phyloP scores from a whole-genome alignment of 53 echinoderm and acorn worm genomes.

The Actinopyga echinites region DNA sequence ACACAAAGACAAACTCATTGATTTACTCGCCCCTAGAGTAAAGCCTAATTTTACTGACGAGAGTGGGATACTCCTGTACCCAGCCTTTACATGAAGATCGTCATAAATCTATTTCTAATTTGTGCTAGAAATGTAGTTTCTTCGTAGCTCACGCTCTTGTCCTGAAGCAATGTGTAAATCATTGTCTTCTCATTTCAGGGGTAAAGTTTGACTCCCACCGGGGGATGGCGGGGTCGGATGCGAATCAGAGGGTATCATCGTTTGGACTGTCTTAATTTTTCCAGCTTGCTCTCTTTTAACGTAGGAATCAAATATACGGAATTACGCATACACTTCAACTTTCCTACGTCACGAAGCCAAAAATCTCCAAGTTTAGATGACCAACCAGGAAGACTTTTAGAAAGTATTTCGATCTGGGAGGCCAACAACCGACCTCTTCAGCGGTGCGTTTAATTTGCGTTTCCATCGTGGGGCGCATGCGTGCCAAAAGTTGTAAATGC shows the following conservation, averaged over 20 bases:
- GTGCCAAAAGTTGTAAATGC: neutral
- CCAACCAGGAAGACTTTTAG: too few relatives aligned
- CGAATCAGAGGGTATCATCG: neutral
- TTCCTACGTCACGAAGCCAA: too few relatives aligned
- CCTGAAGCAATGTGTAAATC: slow-evolving; percentile 21
- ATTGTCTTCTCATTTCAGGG: slow-evolving; percentile 1
- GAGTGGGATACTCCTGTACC: neutral
- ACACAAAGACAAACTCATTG: neutral
- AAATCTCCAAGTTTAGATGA: too few relatives aligned
- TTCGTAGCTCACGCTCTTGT: neutral
- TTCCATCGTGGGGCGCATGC: slow-evolving; percentile 40
- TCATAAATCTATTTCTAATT: slow-evolving; percentile 40
- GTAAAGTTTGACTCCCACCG: neutral
- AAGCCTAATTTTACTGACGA: slow-evolving; percentile 14
- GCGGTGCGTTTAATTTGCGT: slow-evolving; percentile 34
- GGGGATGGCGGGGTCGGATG: neutral
- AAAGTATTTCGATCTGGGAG: neutral
- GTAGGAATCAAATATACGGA: too few relatives aligned
- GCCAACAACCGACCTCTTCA: slow-evolving; percentile 36
- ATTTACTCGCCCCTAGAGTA: slow-evolving; percentile 3
- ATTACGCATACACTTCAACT: too few relatives aligned
- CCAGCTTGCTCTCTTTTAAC: neutral
- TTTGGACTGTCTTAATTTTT: slow-evolving; percentile 4
- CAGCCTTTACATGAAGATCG: neutral
- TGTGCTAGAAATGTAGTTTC: slow-evolving; percentile 24